These are phyloP conservation scores for Cinara cedri DNA, from an alignment of 2,888 invertebrate genomes.

Conservation along the genomic window DNA sequence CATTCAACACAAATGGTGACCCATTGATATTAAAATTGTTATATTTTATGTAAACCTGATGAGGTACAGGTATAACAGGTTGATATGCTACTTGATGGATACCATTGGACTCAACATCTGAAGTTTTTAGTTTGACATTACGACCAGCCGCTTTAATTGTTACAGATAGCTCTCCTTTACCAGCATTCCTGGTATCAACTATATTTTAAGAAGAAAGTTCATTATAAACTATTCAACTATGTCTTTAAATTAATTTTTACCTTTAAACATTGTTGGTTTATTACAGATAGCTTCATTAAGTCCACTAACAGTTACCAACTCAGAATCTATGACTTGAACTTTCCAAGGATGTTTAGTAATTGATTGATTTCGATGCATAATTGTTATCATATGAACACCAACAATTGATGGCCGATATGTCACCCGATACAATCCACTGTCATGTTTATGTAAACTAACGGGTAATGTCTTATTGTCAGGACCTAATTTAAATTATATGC, in stretches of 20 bases:
- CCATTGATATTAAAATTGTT: constrained; percentile 79
- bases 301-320: constrained; percentile 74
- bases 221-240: background rate
- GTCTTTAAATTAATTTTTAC: constrained; percentile 63
- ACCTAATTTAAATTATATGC: constrained; percentile 61
- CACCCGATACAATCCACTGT: constrained; percentile 71
- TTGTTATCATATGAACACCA: constrained; percentile 76
- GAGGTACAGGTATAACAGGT: constrained; percentile 85
- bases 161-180: constrained; percentile 82
- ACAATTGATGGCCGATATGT: constrained; percentile 80
- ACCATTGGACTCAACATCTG: constrained; percentile 73
- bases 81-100: constrained; percentile 86
- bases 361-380: constrained; percentile 69
- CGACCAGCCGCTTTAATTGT: constrained; percentile 81
- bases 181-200: constrained; percentile 80
- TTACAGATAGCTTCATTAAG: constrained; percentile 81
- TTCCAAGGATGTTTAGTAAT: constrained; percentile 71
- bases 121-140: constrained; percentile 81
- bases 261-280: constrained; percentile 79
- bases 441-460: constrained; percentile 71
- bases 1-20: constrained; percentile 69
- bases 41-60: constrained; percentile 83
- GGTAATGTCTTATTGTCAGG: constrained; percentile 66
- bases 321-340: constrained; percentile 81
- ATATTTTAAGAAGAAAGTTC: constrained; percentile 57